phyloP scores from a whole-genome alignment of 2,113 vertebrate species.

The Ceyx margarethae region DNA sequence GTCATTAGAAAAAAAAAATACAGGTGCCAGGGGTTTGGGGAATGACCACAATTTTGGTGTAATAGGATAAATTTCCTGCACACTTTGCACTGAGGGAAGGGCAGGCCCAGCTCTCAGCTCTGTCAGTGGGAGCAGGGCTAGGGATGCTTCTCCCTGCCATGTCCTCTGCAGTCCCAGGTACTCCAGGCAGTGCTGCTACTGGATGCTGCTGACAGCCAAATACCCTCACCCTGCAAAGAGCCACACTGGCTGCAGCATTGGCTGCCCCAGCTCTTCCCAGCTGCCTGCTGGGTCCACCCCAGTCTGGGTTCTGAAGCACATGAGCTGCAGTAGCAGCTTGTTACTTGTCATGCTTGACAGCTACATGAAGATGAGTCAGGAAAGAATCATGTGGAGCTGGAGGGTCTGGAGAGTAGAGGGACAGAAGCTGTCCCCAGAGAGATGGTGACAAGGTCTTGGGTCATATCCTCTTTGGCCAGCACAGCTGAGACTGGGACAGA shows the following conservation, averaged over 20 bases:
- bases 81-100: conserved; percentile 20
- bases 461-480: not conserved
- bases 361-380: not conserved
- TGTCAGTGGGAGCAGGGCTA: not conserved
- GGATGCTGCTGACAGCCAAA: not conserved
- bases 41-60: conserved; percentile 67
- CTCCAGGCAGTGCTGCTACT: not conserved
- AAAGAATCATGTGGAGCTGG: not conserved
- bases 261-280: not conserved
- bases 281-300: not conserved
- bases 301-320: rapidly evolving
- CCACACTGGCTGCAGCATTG: rapidly evolving
- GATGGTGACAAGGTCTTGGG: not conserved
- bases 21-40: conserved; percentile 51
- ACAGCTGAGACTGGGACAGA: not conserved
- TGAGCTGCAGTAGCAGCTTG: not conserved
- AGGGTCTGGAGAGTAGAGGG: not conserved
- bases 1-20: conserved; percentile 63
- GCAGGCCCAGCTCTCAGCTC: not conserved
- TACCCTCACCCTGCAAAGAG: not conserved
- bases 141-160: not conserved
- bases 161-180: not conserved
- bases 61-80: conserved; percentile 59
- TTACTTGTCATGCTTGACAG: not conserved
- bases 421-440: not conserved